Evolutionary conservation across 2,888 invertebrate species (phyloP).

Genomic region (Crematogaster levior): DNA sequence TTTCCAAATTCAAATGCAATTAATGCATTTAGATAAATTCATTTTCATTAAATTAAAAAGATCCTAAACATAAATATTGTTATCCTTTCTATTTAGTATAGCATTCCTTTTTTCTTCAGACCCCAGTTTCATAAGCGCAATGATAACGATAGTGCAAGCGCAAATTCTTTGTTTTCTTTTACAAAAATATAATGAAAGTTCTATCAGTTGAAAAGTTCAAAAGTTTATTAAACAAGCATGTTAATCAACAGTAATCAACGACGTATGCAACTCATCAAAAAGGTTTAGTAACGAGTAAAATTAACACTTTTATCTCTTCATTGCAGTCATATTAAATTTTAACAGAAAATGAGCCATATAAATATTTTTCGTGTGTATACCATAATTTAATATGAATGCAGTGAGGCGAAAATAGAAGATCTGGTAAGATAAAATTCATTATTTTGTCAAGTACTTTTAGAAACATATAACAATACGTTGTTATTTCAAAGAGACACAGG

Average conservation of each 20-base stretch:
- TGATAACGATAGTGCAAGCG: background rate
- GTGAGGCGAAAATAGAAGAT: background rate
- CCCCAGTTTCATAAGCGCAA: background rate
- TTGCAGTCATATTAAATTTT: background rate
- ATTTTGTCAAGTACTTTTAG: background rate
- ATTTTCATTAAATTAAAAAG: background rate
- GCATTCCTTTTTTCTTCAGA: background rate
- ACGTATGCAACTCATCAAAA: background rate
- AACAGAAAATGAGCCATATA: background rate
- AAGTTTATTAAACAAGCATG: background rate
- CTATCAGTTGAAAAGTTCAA: background rate
- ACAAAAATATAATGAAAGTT: background rate
- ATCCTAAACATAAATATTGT: background rate
- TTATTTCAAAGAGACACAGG: conserved; percentile 19
- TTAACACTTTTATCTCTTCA: background rate
- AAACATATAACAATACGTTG: conserved; percentile 1
- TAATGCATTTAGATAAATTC: background rate
- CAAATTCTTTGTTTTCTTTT: background rate
- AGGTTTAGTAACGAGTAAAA: background rate
- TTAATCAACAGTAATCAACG: conserved; percentile 23
- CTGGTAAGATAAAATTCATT: background rate
- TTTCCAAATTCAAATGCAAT: conserved; percentile 1
- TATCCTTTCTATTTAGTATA: background rate
- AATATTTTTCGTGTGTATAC: background rate
- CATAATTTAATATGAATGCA: background rate